Conservation (phyloP, 2,797 vertebrate genomes). For the Poeciliopsis presidionis region DNA sequence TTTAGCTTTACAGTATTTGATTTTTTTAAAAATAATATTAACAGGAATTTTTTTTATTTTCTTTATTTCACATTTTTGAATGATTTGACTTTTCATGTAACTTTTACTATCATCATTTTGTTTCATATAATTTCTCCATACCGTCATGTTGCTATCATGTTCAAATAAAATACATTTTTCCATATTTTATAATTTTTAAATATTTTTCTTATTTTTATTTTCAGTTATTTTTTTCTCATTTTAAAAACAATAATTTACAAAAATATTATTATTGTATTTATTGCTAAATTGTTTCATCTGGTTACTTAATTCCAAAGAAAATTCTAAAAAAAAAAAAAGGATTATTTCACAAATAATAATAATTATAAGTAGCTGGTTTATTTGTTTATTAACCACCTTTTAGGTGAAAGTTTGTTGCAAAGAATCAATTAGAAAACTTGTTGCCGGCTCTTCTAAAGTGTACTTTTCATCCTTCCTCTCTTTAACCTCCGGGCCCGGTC, state of each 20-base stretch:
- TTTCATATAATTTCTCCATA: too few relatives aligned
- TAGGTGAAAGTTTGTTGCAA: background rate
- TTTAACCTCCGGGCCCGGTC: conserved; percentile 23
- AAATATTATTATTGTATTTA: background rate
- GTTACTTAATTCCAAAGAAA: background rate
- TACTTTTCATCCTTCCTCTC: conserved; percentile 20
- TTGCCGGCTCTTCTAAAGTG: conserved; percentile 2
- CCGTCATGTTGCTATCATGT: too few relatives aligned
- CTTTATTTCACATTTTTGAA: background rate
- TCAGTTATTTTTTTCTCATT: background rate
- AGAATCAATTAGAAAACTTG: background rate
- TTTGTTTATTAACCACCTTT: background rate
- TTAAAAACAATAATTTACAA: background rate
- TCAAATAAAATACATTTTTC: too few relatives aligned
- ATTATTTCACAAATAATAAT: background rate
- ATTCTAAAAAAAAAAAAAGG: background rate
- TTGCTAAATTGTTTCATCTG: background rate
- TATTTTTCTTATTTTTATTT: background rate
- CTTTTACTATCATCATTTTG: background rate
- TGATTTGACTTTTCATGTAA: background rate
- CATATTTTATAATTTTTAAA: background rate
- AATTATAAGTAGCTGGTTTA: background rate
- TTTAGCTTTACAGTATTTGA: background rate
- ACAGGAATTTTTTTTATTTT: background rate
- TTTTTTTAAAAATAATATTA: background rate